phyloP scores from a whole-genome alignment of 2,888 invertebrate genomes.

The Oconnorella tubifera region DNA sequence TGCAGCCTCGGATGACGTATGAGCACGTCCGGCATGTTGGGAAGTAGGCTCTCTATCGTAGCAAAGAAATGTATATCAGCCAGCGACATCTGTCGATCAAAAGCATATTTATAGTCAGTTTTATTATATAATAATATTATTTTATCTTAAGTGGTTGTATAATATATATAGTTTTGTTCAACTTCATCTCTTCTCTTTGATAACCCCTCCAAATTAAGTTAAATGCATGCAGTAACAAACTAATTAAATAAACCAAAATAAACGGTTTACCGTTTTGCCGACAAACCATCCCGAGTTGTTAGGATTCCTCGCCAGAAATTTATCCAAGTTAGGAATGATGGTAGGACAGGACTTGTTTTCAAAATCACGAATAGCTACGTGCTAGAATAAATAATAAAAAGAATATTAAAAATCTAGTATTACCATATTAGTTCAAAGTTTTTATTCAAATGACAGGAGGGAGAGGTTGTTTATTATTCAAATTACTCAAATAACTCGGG shows the following conservation, averaged over 20 bases:
- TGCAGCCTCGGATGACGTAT: constrained; percentile 11
- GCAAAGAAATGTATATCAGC: constrained; percentile 22
- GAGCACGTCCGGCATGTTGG: not conserved
- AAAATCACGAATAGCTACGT: not conserved
- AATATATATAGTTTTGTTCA: not conserved
- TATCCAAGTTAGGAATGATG: not conserved
- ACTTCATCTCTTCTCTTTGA: not conserved
- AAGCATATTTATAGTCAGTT: not conserved
- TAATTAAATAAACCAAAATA: too few relatives aligned
- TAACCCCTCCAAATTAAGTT: too few relatives aligned
- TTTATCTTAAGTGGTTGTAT: not conserved
- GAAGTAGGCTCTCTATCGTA: constrained; percentile 7
- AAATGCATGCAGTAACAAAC: too few relatives aligned
- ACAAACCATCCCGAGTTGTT: constrained; percentile 5
- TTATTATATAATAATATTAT: not conserved
- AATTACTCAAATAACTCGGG: too few relatives aligned
- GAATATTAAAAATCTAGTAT: too few relatives aligned
- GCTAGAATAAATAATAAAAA: too few relatives aligned
- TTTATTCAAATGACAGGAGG: too few relatives aligned
- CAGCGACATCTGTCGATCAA: constrained; percentile 13
- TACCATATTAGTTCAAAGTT: too few relatives aligned
- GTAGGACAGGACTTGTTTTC: not conserved
- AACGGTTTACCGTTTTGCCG: not conserved
- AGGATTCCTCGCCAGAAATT: not conserved
- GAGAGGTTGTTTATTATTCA: too few relatives aligned